phyloP scores from a whole-genome alignment of 2,888 invertebrate species.

The Nephrotoma appendiculata region DNA sequence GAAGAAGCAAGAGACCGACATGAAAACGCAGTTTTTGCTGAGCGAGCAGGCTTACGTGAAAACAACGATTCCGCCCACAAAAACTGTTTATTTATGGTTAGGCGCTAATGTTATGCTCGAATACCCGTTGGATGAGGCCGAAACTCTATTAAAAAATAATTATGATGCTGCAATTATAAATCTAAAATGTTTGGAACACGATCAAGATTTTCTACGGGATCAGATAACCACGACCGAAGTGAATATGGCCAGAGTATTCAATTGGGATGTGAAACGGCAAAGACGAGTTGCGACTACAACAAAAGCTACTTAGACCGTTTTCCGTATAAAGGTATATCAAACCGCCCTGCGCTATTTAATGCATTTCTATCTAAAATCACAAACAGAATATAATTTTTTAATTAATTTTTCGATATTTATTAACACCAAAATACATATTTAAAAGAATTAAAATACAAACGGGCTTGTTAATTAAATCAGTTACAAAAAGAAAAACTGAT shows the following conservation, averaged over 20 bases:
- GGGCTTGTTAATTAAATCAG: background rate
- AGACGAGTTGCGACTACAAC: background rate
- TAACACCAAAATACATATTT: background rate
- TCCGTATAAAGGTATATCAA: background rate
- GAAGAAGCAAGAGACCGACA: constrained; percentile 59
- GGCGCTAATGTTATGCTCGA: constrained; percentile 96
- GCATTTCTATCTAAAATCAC: background rate
- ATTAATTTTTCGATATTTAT: background rate
- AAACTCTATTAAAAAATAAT: constrained; percentile 67
- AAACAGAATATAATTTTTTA: background rate
- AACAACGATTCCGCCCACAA: constrained; percentile 77
- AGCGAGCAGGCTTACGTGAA: constrained; percentile 81
- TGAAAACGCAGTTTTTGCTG: constrained; percentile 75
- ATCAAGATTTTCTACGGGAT: constrained; percentile 89
- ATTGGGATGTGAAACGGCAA: constrained; percentile 88
- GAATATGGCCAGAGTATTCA: constrained; percentile 96
- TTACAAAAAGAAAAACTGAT: background rate
- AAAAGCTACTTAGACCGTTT: background rate
- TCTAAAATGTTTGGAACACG: constrained; percentile 73
- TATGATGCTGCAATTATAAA: constrained; percentile 72
- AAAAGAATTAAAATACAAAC: background rate
- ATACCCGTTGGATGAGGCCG: constrained; percentile 83
- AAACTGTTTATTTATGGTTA: constrained; percentile 72
- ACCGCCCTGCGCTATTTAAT: background rate
- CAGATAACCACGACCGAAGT: constrained; percentile 98